Evolutionary conservation across 1,140 invertebrate species (phyloP).

Genomic region (Drosophila arawakana): DNA sequence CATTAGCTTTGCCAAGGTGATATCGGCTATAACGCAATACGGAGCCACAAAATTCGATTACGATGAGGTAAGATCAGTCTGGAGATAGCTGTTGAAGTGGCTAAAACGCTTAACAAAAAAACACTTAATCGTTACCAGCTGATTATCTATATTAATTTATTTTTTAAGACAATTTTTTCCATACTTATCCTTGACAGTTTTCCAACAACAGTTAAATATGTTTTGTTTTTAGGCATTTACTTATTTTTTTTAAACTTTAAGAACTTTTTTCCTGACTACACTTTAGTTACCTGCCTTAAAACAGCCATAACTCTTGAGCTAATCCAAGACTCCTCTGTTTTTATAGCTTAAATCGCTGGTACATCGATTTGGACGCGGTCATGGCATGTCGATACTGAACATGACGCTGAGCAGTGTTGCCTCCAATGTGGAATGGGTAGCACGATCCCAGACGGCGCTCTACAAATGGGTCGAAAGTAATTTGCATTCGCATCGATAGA

Average conservation of each 20-base stretch:
- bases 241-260: no score
- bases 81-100: neutral
- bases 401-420: slow-evolving; percentile 84
- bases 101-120: no score
- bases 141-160: no score
- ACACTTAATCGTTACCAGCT: no score
- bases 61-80: slow-evolving; percentile 86
- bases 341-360: slow-evolving; percentile 78
- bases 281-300: no score
- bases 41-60: slow-evolving; percentile 90
- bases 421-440: slow-evolving; percentile 84
- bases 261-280: no score
- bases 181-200: no score
- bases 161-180: no score
- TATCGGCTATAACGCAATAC: slow-evolving; percentile 89
- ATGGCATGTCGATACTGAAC: slow-evolving; percentile 80
- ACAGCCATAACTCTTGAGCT: no score
- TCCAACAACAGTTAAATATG: no score
- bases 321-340: neutral
- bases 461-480: slow-evolving; percentile 84
- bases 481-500: slow-evolving; percentile 76
- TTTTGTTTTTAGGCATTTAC: no score
- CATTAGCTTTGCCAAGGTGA: slow-evolving; percentile 89
- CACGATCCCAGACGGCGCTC: slow-evolving; percentile 77
- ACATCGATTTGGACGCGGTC: slow-evolving; percentile 83